Base-by-base conservation (phyloP, 64 coral and sea anemone species). In the Astreopora myriophthalma region DNA sequence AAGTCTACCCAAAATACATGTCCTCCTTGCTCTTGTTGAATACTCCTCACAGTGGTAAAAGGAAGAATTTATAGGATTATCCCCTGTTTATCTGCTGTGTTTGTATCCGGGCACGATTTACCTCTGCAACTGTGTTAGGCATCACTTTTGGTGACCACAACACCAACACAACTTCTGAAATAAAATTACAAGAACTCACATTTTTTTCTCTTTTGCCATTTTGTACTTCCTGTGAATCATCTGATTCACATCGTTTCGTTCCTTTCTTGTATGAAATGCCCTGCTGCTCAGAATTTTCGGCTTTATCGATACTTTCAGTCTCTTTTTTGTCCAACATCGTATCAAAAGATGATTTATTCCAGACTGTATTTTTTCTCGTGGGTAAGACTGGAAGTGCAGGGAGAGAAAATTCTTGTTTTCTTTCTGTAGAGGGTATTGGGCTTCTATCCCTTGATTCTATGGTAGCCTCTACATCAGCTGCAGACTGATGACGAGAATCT, bases 331-430 rank as follows among this genome's bases (percentile, higher is more conserved):
- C 25, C 9, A 14, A 17, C 30, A 20, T 4, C 36, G 7, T 22
- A 10, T 61, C 76, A 36, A 23, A 8, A 8, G 14, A 9, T 8
- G 35, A 8, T 29, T 30, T 87, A 3, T n/a, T 37, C 26, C 2
- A 4, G 49, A 4, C 51, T 16, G 39, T 87, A 36, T 31, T 57
- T 72, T 48, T 87, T 49, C 65, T 32, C 32, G 11, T 72, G 5
- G 22, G 7, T 3, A 52, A 34, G 63, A 39, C 32, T 20, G 89
- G 78, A 9, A 61, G 11, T 22, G 39, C 24, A 39, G 89, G 89
- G 67, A 91, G 48, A 61, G 66, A 77, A 91, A 91, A 91, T 55
- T 91, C 39, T 79, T 73, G 22, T 65, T 34, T 39, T 40, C 36
- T 73, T 78, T 78, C 57, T 78, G 16, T 23, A 69, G 0, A 5